phyloP scores from a whole-genome alignment of 2,113 vertebrate species.

The Phodopus roborovskii region DNA sequence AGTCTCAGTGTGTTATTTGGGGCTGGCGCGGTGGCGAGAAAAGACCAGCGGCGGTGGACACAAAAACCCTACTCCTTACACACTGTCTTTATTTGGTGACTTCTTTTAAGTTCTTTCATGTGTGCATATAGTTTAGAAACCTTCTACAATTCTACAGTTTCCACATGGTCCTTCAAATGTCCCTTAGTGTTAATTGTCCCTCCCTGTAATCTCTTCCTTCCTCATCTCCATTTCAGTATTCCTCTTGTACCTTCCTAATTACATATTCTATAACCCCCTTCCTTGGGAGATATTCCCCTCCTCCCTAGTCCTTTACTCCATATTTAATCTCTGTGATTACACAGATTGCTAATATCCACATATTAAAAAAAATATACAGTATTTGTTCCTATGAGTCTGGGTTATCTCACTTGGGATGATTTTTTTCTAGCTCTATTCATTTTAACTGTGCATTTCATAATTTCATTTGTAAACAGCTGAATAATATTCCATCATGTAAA shows the following conservation, averaged over 20 bases:
- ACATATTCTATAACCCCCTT: background rate
- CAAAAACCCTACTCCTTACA: no score
- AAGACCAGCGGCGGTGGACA: no score
- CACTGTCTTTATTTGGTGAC: background rate
- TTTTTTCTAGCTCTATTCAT: background rate
- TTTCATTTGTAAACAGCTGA: background rate
- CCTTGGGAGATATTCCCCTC: background rate
- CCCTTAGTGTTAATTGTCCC: background rate
- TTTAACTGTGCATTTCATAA: background rate
- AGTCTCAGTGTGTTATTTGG: no score
- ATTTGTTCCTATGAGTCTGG: background rate
- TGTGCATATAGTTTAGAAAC: background rate
- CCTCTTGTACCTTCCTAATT: background rate
- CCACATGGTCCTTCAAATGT: background rate
- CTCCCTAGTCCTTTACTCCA: background rate
- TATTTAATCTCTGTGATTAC: background rate
- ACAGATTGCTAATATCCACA: background rate
- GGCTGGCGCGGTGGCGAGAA: no score
- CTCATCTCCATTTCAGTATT: background rate
- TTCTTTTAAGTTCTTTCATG: background rate
- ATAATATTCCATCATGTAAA: background rate
- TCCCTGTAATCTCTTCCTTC: background rate
- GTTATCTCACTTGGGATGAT: background rate
- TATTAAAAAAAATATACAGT: background rate
- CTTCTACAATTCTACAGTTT: background rate